These are phyloP conservation scores for Periophthalmodon schlosseri DNA, from an alignment of 2,113 vertebrate genomes.

Conservation along the genomic window DNA sequence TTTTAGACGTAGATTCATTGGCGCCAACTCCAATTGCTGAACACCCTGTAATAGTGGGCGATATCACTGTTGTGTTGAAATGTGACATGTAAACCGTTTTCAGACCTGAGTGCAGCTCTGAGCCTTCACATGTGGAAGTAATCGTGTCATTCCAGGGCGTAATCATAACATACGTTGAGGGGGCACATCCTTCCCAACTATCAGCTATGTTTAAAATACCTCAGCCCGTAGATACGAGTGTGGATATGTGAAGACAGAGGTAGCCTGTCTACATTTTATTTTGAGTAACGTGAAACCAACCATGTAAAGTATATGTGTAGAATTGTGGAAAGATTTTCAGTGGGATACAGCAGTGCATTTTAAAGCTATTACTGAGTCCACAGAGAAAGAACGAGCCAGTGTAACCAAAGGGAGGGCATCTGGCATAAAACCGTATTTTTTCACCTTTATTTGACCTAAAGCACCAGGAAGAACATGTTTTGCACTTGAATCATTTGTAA, in stretches of 20 bases:
- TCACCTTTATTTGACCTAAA: neutral
- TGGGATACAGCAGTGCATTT: neutral
- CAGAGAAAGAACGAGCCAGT: neutral
- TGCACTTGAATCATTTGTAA: neutral
- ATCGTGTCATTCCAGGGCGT: constrained; percentile 30
- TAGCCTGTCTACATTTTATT: neutral
- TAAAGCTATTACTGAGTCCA: neutral
- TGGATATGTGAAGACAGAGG: neutral
- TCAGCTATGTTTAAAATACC: constrained; percentile 1
- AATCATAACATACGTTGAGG: constrained; percentile 19
- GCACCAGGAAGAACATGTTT: neutral
- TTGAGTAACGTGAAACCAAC: neutral
- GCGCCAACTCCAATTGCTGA: neutral
- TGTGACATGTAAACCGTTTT: constrained; percentile 55
- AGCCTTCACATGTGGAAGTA: constrained; percentile 49
- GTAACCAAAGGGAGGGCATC: neutral
- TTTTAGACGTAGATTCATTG: constrained; percentile 22
- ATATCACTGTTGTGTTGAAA: constrained; percentile 40
- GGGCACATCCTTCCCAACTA: constrained; percentile 12
- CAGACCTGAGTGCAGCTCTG: constrained; percentile 48
- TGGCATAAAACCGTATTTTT: neutral
- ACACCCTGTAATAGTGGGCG: constrained; percentile 25
- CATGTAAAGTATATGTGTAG: neutral
- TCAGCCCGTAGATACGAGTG: neutral
- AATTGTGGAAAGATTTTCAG: neutral